Base-by-base conservation (phyloP, 2,113 vertebrate species). In the Trachemys scripta region DNA sequence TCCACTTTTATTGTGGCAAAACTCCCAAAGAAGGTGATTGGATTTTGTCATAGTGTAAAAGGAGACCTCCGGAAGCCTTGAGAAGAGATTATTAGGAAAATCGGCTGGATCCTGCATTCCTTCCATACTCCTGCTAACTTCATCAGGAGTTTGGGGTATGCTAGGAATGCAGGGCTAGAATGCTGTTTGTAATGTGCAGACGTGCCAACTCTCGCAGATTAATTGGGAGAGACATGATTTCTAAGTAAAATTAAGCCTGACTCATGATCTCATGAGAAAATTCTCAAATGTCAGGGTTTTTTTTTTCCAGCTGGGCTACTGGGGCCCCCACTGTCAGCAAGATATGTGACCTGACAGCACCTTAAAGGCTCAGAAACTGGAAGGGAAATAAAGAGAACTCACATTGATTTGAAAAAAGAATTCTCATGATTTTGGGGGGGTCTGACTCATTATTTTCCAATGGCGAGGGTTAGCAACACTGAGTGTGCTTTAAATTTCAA, bases 1-100 rank as follows among this genome's bases (percentile, higher is more conserved):
- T 38, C 1, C 81, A 65, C 81, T 84, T 88, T 86, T 93, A 85
- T 93, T 84, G 51, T 84, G 56, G 65, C 45, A 75, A 62, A 88
- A 22, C 56, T 94, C 91, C 91, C 82, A 76, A 82, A 57, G 16
- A 82, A 86, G 82, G 56, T 91, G 50, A 82, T 93, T 86, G 65
- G 19, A 53, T 93, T 92, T 93, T 82, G 75, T 53, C 75, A 90
- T 62, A 82, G 89, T 85, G 27, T 75, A 84, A 85, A 65, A 25
- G 62, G 85, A 87, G 51, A 62, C 57, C 22, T 29, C 29, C 27
- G 4, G 57, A 31, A 29, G 57, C 27, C 57, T 62, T 29, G 27
- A 62, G 57, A 29, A 62, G 57, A 62, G 57, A 62, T 62, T 29
- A 59, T 59, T 62, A 62, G 56, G 56, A 57, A 57, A 57, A 57